These are phyloP conservation scores for Polymixis flavicincta DNA, from an alignment of 2,888 invertebrate genomes.

Conservation along the genomic window DNA sequence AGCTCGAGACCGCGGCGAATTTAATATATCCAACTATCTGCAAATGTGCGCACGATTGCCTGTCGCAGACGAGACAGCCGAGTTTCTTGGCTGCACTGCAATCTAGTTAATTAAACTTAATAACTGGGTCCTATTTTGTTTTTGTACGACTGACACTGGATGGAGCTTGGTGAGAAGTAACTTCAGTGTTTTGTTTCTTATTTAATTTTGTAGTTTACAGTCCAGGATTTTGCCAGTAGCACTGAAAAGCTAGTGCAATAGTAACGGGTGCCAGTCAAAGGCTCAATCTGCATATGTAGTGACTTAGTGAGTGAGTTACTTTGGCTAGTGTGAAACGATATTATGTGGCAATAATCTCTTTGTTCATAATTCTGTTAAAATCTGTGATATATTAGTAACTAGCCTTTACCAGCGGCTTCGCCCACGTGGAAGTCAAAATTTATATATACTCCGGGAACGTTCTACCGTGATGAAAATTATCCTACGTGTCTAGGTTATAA, in stretches of 20 bases:
- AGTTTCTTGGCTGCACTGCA: conserved; percentile 27
- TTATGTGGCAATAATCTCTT: neutral
- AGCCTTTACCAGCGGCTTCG: too few species aligned
- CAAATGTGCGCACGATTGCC: conserved; percentile 46
- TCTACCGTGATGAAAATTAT: too few species aligned
- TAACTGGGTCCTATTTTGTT: conserved; percentile 22
- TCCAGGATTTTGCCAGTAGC: neutral
- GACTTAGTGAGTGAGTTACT: neutral
- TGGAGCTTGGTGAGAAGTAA: conserved; percentile 5
- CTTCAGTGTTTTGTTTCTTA: conserved; percentile 12
- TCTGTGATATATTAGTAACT: neutral
- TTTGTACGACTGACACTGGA: neutral
- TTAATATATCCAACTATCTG: conserved; percentile 29
- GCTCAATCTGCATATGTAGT: conserved; percentile 21
- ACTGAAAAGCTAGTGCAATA: conserved; percentile 3
- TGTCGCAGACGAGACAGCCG: conserved; percentile 27
- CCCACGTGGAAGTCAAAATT: too few species aligned
- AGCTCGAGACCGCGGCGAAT: conserved; percentile 15
- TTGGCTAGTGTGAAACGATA: neutral
- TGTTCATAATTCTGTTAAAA: neutral
- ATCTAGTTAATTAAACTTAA: conserved; percentile 27
- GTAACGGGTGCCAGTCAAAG: conserved; percentile 16
- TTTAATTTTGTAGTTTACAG: neutral
- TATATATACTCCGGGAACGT: too few species aligned
- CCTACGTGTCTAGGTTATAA: too few species aligned